Evolutionary conservation across 1,140 invertebrate species (phyloP), one percentile per base, ranked within the genome.

Genomic region (Musca domestica): DNA sequence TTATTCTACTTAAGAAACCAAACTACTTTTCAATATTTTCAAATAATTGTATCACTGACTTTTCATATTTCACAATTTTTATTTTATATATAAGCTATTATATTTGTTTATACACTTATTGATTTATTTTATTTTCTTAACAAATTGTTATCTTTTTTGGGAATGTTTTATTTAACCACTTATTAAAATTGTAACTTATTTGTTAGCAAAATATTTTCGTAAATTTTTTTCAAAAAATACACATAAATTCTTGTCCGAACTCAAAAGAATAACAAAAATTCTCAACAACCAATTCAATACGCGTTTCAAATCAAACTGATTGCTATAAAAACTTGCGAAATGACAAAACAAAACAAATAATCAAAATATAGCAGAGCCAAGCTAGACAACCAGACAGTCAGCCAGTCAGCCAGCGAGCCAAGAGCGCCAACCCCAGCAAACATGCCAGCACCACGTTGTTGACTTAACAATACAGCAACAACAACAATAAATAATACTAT

Each of bases 321-420:
- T 47, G 22, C 61, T 47, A 48, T 64, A 64, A 64, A 47, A 48
- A 46, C 61, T 64, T 64, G 34, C 46, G 19, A 64, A 47, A 64
- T 64, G 22, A 46, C 46, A 56, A 56, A 56, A 56, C 52, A 56
- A 56, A 56, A 56, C 22, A 56, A 22, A 56, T 41, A 41, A 41
- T 9, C 6, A 41, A 41, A 41, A 41, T 12, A 41, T n/a, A n/a
- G n/a, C n/a, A n/a, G n/a, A n/a, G n/a, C n/a, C n/a, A n/a, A n/a
- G n/a, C n/a, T n/a, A n/a, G n/a, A n/a, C n/a, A n/a, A n/a, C n/a
- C 34, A 41, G 27, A 30, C 10, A 41, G 34, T 12, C 4, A 41
- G 34, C 34, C 34, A 41, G 34, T 12, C 34, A 41, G 34, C 34
- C 34, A 12, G 5, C 34, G 10, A 41, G 34, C 34, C 34, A 27